Conservation (phyloP, 2,888 invertebrate species). For the Melanchra persicariae region DNA sequence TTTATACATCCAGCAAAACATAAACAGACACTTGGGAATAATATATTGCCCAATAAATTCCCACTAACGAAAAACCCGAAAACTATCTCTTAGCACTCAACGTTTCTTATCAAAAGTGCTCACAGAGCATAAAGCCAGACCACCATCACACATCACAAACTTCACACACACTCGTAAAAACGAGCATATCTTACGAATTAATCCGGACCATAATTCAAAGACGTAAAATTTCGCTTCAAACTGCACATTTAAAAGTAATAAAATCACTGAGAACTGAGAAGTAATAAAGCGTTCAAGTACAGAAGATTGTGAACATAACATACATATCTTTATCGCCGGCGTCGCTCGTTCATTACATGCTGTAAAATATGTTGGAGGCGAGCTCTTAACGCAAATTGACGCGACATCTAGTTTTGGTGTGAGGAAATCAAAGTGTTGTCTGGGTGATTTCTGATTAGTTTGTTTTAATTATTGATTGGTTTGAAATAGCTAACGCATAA, state of each 20-base stretch:
- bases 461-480: constrained; percentile 10
- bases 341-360: constrained; percentile 59
- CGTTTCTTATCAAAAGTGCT: constrained; percentile 21
- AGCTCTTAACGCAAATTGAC: constrained; percentile 46
- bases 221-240: constrained; percentile 58
- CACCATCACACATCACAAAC: constrained; percentile 47
- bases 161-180: constrained; percentile 25
- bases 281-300: constrained; percentile 63
- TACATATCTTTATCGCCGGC: constrained; percentile 64
- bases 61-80: constrained; percentile 2
- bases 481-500: not conserved
- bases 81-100: constrained; percentile 4
- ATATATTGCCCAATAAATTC: not conserved
- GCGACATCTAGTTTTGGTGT: constrained; percentile 50
- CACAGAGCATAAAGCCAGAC: constrained; percentile 20
- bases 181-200: constrained; percentile 50
- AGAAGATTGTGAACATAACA: constrained; percentile 62
- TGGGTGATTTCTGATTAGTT: not conserved
- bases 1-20: not conserved
- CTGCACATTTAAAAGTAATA: constrained; percentile 65
- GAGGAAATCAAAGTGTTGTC: constrained; percentile 28
- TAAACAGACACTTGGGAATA: not conserved
- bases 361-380: constrained; percentile 53
- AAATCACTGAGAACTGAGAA: constrained; percentile 59
- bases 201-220: constrained; percentile 49